These are phyloP conservation scores for Hippocampus mohnikei DNA, from an alignment of 2,113 vertebrate genomes.

Conservation along the genomic window DNA sequence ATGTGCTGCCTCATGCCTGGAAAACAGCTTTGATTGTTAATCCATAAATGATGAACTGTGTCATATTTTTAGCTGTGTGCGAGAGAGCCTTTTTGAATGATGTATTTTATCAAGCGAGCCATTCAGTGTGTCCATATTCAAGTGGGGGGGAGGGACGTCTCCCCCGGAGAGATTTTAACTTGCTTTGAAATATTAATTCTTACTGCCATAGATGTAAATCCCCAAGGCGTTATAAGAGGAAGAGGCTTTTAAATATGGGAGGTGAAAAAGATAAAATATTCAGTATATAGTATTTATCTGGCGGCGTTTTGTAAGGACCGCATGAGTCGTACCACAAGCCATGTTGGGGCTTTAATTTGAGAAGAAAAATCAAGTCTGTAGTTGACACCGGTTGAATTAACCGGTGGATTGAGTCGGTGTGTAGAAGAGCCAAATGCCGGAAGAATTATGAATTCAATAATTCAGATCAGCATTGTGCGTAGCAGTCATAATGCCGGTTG, in stretches of 20 bases:
- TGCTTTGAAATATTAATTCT: conserved; percentile 33
- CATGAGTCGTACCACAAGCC: too few species aligned
- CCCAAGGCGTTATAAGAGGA: conserved; percentile 11
- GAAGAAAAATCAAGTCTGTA: too few species aligned
- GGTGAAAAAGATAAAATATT: conserved; percentile 2
- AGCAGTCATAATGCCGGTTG: too few species aligned
- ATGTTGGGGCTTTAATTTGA: too few species aligned
- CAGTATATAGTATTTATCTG: background rate
- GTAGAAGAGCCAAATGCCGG: too few species aligned
- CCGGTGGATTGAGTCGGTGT: too few species aligned
- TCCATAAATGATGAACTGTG: conserved; percentile 52
- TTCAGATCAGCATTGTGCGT: too few species aligned
- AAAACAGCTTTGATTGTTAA: conserved; percentile 54
- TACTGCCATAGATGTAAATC: conserved; percentile 15
- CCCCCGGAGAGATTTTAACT: conserved; percentile 28
- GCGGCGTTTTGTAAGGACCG: background rate
- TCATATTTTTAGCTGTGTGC: conserved; percentile 47
- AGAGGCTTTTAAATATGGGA: conserved; percentile 1
- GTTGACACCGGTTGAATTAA: too few species aligned
- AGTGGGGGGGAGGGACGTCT: conserved; percentile 10
- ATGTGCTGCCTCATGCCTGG: conserved; percentile 28
- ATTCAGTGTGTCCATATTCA: conserved; percentile 17
- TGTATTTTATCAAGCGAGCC: conserved; percentile 39
- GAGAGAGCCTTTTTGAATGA: conserved; percentile 41
- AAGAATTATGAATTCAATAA: too few species aligned